Evolutionary conservation across 2,113 vertebrate species (phyloP), one percentile per base, ranked within the genome.

Genomic region (Cettia cetti): DNA sequence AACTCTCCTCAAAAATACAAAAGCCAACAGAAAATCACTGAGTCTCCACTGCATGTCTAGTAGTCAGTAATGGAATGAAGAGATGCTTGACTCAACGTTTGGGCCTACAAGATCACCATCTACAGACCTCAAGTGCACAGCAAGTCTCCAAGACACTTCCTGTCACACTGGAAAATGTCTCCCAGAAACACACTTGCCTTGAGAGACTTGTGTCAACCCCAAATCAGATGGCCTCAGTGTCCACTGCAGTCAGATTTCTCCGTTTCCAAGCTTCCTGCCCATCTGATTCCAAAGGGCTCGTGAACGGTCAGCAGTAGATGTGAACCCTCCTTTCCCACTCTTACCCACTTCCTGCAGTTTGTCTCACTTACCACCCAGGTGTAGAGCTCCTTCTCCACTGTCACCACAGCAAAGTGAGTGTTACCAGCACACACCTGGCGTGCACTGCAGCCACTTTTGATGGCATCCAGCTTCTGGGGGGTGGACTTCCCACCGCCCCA

Each of bases 401-500:
- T 99, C 92, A 99, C 99, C 96, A 99, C 99, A 22, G 99, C 99
- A 96, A 99, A 99, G 97, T 99, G 99, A 26, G 98, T 99, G 95
- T 99, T 99, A 79, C 99, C 99, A 24, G 99, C 99, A 88, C 99
- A 99, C 95, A 99, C 99, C 56, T 99, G 99, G 72, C 99, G 99
- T 15, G 99, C 99, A 47, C 98, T 98, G 96, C 98, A 99, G 90
- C 99, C 99, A 66, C 99, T 99, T 98, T 99, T 99, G 96, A 99
- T 99, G 31, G 98, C 97, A 95, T 99, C 99, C 90, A 99, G 94
- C 97, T 99, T 99, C 98, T 99, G 99, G 21, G 99, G 99, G 22
- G 99, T 99, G 89, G 99, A 99, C 95, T 99, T 99, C 35, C 99
- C 99, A 30, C 99, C 99, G 1, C 99, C 99, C 99, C 99, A 99